Conservation (phyloP, 1,140 invertebrate species). For the Bemisia tabaci region DNA sequence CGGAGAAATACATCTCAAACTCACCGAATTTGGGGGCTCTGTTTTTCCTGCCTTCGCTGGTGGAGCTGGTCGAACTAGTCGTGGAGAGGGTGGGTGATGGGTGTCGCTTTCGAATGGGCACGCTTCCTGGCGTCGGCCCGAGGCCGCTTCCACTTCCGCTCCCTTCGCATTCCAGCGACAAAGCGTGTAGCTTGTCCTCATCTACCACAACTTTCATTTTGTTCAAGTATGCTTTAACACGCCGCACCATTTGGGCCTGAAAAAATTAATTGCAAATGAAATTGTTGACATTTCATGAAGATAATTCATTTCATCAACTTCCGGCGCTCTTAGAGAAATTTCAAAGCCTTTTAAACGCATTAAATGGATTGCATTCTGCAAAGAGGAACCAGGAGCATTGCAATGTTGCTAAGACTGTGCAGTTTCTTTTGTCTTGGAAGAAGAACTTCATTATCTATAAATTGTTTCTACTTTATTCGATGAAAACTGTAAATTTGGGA, state of each 20-base stretch:
- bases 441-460: too few relatives aligned
- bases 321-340: too few relatives aligned
- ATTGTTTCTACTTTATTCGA: too few relatives aligned
- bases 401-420: too few relatives aligned
- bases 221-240: constrained; percentile 89
- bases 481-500: too few relatives aligned
- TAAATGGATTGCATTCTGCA: too few relatives aligned
- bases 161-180: constrained; percentile 84
- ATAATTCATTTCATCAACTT: too few relatives aligned
- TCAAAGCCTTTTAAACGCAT: too few relatives aligned
- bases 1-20: too few relatives aligned
- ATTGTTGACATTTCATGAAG: constrained; percentile 2
- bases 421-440: too few relatives aligned
- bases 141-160: constrained; percentile 39
- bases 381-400: too few relatives aligned
- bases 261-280: constrained; percentile 13
- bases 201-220: constrained; percentile 84
- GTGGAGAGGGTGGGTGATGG: constrained; percentile 80
- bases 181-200: constrained; percentile 73
- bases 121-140: constrained; percentile 30
- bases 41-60: constrained; percentile 58
- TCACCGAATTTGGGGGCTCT: constrained; percentile 49
- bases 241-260: constrained; percentile 84
- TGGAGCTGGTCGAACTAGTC: constrained; percentile 75
- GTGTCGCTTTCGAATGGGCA: constrained; percentile 49